phyloP scores from a whole-genome alignment of 2,888 invertebrate species.

The Tethea ocularis region DNA sequence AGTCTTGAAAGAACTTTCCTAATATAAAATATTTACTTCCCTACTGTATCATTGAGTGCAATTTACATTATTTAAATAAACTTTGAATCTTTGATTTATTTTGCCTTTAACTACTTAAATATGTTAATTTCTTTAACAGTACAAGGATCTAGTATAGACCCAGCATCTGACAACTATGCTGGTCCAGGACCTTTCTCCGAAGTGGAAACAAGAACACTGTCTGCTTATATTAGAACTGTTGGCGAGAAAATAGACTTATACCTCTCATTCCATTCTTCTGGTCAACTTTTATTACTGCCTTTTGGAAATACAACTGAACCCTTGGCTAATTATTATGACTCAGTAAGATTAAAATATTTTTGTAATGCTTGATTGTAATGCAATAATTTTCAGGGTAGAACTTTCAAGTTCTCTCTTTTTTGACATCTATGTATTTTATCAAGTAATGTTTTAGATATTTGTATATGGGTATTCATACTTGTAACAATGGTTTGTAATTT shows the following conservation, averaged over 20 bases:
- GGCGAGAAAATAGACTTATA: conserved; percentile 83
- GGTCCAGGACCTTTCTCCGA: conserved; percentile 89
- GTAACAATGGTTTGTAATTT: background rate
- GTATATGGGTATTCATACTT: too few relatives aligned
- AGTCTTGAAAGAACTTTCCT: conserved; percentile 23
- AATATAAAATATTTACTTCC: too few relatives aligned
- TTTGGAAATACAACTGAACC: conserved; percentile 86
- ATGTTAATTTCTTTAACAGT: conserved; percentile 39
- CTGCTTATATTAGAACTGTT: conserved; percentile 79
- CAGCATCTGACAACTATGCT: conserved; percentile 86
- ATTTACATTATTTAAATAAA: too few relatives aligned
- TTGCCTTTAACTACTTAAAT: background rate
- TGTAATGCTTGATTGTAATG: too few relatives aligned
- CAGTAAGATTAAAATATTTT: conserved; percentile 63
- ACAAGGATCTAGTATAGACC: conserved; percentile 80
- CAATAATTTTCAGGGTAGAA: too few relatives aligned
- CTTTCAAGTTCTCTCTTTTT: background rate
- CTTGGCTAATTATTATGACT: conserved; percentile 83
- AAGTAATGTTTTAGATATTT: too few relatives aligned
- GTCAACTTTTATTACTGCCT: conserved; percentile 87
- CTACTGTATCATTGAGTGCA: too few relatives aligned
- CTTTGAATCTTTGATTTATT: background rate
- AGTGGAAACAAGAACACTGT: conserved; percentile 82
- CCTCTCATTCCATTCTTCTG: conserved; percentile 89
- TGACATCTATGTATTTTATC: too few relatives aligned